Percentiles rank a stretch among this genome's conserved stretches.
Evolutionary conservation across 2,797 vertebrate genomes (phyloP).

Genomic region (Thunnus albacares): DNA sequence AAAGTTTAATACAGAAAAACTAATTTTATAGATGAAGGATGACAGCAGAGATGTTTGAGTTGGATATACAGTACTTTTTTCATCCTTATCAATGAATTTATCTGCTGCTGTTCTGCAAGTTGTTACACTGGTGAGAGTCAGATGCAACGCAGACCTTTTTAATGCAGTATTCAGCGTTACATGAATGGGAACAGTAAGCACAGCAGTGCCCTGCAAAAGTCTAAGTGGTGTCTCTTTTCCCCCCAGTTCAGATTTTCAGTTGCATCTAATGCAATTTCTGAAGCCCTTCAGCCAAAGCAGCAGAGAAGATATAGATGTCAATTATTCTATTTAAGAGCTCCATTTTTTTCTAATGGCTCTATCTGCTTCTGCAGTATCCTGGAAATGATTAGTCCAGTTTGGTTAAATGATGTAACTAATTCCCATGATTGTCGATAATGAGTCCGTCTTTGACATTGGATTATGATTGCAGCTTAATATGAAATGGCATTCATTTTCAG

Average conservation of each 20-base stretch:
- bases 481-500: conserved; percentile 92
- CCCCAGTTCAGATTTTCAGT: conserved; percentile 67
- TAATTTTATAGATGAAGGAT: conserved; percentile 1
- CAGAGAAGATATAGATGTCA: conserved; percentile 93
- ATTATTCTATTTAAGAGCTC: conserved; percentile 98
- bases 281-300: conserved; percentile 82
- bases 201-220: conserved; percentile 34
- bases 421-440: conserved; percentile 96
- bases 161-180: conserved; percentile 28
- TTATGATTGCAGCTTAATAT: conserved; percentile 96
- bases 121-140: conserved; percentile 56
- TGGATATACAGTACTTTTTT: background rate
- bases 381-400: conserved; percentile 97
- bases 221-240: conserved; percentile 47
- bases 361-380: conserved; percentile 96
- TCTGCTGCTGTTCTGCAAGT: conserved; percentile 34
- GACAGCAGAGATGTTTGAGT: background rate
- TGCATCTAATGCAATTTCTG: conserved; percentile 74
- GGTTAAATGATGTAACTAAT: conserved; percentile 99
- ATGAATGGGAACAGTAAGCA: conserved; percentile 43
- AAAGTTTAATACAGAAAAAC: background rate
- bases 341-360: conserved; percentile 97
- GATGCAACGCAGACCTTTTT: conserved; percentile 39
- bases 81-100: conserved; percentile 32
- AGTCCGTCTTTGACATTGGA: conserved; percentile 93